Evolutionary conservation across 2,888 invertebrate genomes (phyloP).

Genomic region (Acleris sparsana): DNA sequence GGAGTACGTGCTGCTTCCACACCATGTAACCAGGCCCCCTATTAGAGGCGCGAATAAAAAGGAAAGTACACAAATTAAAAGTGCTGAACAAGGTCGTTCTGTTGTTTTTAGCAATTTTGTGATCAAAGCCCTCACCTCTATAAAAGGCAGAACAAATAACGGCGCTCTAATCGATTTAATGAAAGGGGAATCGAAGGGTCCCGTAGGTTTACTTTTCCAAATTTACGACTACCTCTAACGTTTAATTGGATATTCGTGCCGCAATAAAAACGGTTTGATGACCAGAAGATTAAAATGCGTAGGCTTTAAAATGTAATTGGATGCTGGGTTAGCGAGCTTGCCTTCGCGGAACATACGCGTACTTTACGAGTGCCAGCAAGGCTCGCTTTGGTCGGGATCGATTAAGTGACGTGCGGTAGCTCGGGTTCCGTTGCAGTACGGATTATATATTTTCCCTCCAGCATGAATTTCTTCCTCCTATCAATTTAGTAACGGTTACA

Average conservation of each 20-base stretch:
- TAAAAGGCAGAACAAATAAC: slow-evolving; percentile 70
- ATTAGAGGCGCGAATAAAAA: slow-evolving; percentile 30
- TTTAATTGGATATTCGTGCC: slow-evolving; percentile 77
- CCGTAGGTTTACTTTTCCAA: slow-evolving; percentile 69
- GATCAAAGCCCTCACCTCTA: slow-evolving; percentile 68
- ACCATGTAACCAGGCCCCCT: slow-evolving; percentile 17
- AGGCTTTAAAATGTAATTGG: slow-evolving; percentile 49
- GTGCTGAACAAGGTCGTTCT: slow-evolving; percentile 45
- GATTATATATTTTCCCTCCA: too few species aligned
- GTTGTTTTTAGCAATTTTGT: slow-evolving; percentile 72
- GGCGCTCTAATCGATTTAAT: slow-evolving; percentile 74
- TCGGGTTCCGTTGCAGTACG: too few species aligned
- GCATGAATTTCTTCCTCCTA: too few species aligned
- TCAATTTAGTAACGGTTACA: too few species aligned
- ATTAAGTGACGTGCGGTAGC: not conserved
- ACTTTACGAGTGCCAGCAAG: slow-evolving; percentile 9
- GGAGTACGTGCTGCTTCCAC: not conserved
- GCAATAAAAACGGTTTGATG: slow-evolving; percentile 76
- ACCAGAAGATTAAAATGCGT: slow-evolving; percentile 68
- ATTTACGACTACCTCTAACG: slow-evolving; percentile 74
- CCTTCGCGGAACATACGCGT: slow-evolving; percentile 52
- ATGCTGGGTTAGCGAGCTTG: slow-evolving; percentile 41
- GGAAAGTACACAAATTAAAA: slow-evolving; percentile 35
- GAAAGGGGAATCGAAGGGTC: slow-evolving; percentile 74
- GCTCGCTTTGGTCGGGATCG: not conserved